Conservation (phyloP, 2,113 vertebrate species). For the Cryptotis parvus region DNA sequence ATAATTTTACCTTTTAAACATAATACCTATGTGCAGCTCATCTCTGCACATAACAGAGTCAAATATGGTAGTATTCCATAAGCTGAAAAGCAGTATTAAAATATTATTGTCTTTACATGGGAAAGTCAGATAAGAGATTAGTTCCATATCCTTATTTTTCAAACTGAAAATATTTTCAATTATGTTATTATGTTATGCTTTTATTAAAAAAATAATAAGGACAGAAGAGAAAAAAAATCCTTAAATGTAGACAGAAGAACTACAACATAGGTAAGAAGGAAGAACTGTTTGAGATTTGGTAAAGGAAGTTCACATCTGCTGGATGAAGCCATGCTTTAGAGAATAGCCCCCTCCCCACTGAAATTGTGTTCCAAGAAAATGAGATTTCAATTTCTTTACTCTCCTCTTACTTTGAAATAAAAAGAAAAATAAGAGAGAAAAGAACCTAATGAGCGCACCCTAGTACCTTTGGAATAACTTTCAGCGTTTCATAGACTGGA, state of each 20-base stretch:
- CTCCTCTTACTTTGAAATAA: background rate
- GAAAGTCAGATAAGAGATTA: slow-evolving; percentile 22
- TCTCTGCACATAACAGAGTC: background rate
- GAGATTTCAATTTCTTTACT: background rate
- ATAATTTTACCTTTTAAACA: too few relatives aligned
- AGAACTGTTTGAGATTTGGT: background rate
- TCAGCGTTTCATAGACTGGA: background rate
- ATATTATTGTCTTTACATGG: background rate
- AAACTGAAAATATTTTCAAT: slow-evolving; percentile 47
- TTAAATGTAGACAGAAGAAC: background rate
- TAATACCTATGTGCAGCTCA: too few relatives aligned
- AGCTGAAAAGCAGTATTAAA: slow-evolving; percentile 26
- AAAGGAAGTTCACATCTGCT: slow-evolving; percentile 14
- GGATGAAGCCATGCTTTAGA: background rate
- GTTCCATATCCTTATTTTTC: slow-evolving; percentile 38
- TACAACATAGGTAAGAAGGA: background rate
- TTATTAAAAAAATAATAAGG: background rate
- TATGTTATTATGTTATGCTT: background rate
- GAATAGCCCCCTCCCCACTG: background rate
- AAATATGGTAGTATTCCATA: background rate
- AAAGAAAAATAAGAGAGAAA: slow-evolving; percentile 2
- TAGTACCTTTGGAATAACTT: background rate
- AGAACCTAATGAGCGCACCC: background rate
- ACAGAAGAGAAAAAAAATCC: background rate
- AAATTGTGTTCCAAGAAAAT: slow-evolving; percentile 16